Conservation (phyloP, 2,113 vertebrate genomes). For the Bubalus kerabau region DNA sequence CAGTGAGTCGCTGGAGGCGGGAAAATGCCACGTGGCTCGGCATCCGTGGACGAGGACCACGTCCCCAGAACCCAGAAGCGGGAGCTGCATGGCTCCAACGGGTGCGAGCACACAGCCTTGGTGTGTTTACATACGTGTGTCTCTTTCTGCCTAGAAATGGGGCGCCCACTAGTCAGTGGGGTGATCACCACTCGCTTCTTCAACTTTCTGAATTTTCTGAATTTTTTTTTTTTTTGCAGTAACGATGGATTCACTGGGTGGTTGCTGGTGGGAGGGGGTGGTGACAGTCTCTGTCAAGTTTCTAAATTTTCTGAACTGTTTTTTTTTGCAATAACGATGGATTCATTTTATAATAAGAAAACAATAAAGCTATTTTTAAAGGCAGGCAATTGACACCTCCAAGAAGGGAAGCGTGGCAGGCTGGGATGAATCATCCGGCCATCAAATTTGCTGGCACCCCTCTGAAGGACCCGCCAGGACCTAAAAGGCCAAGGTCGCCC, state of each 20-base stretch:
- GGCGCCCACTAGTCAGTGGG: rapidly evolving
- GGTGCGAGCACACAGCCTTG: rapidly evolving
- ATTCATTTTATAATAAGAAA: background rate
- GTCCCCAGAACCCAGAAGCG: rapidly evolving
- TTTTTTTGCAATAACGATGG: background rate
- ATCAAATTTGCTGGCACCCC: rapidly evolving
- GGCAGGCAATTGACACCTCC: background rate
- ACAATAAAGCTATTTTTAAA: conserved; percentile 48
- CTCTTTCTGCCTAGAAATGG: rapidly evolving
- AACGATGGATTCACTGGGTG: rapidly evolving
- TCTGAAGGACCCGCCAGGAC: rapidly evolving
- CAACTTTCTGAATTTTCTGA: background rate
- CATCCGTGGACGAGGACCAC: rapidly evolving
- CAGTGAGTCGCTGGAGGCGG: rapidly evolving
- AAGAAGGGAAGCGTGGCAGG: rapidly evolving
- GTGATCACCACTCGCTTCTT: rapidly evolving
- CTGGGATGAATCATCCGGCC: background rate
- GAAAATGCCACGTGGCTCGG: rapidly evolving
- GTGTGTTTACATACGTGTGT: rapidly evolving
- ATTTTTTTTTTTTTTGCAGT: background rate
- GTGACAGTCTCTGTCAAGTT: background rate
- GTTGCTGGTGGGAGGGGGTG: rapidly evolving
- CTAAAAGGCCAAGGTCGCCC: background rate
- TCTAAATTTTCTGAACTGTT: background rate
- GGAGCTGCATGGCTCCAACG: rapidly evolving